Base-by-base conservation (phyloP, 2,888 invertebrate species). In the Drosophila leonis region DNA sequence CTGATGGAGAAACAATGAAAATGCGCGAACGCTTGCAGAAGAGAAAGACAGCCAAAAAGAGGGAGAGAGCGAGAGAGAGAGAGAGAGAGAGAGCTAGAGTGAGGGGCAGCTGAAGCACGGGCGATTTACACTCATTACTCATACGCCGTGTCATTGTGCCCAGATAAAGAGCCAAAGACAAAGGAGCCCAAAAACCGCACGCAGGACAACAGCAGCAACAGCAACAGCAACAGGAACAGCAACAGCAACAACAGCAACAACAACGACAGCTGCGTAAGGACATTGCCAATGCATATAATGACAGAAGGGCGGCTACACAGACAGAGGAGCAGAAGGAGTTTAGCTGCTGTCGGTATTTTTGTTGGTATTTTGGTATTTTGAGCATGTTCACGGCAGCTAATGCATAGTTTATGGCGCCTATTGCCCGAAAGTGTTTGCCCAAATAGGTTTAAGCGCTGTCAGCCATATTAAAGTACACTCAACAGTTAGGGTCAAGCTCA, bases 381-480 rank as follows among this genome's bases (percentile, higher is more conserved):
- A 75, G 66, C 83, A 84, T 89, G 83, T 81, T 70, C 90, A 74
- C 67, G 59, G 60, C 73, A 74, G 82, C 90, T 84, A 84, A 84
- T 84, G 88, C 83, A 84, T 84, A 89, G 90, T 84, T 84, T 89
- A 84, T 84, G 84, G 84, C 69, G 83, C 78, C 83, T 83, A 80
- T 70, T 73, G 83, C 69, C 87, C 61, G 73, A 70, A 86, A 83
- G 86, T 89, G 89, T 75, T 86, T 77, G 61, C 59, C 63, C 87
- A 78, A 81, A 78, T 74, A 67, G 83, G 84, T 73, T 67, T 66
- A 78, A 70, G 57, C 42, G 33, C 24, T 12, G 35, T 12, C 33
- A 24, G 44, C 46, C 48, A 31, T n/a, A 48, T 66, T 66, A 48
- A 66, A 66, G 66, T 46, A 7, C 27, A 18, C 33, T 24, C 7